Conservation (phyloP, 2,113 vertebrate genomes). For the Micronisus gabar region DNA sequence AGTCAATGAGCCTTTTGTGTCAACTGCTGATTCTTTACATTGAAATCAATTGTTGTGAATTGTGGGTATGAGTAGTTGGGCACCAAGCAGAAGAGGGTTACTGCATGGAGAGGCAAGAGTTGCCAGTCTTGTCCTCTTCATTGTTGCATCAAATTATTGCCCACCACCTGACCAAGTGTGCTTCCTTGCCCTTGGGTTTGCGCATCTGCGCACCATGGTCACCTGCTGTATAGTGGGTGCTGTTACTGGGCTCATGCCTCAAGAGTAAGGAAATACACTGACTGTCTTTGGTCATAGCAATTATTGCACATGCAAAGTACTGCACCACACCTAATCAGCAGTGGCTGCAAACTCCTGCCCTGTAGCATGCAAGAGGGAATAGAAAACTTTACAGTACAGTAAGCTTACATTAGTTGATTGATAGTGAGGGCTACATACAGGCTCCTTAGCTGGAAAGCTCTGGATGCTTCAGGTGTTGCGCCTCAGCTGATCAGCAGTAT, state of each 20-base stretch:
- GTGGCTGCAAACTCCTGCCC: background rate
- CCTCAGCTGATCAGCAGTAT: background rate
- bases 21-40: background rate
- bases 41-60: background rate
- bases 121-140: background rate
- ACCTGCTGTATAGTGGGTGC: background rate
- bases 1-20: background rate
- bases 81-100: background rate
- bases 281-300: background rate
- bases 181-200: background rate
- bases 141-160: background rate
- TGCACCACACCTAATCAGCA: background rate
- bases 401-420: background rate
- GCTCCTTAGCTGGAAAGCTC: background rate
- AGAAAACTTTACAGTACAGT: background rate
- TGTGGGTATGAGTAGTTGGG: background rate
- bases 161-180: background rate
- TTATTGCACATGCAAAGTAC: background rate
- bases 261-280: background rate
- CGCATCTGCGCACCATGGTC: rapidly evolving
- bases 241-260: background rate
- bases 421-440: background rate
- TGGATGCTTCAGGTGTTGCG: background rate
- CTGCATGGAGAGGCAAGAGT: background rate
- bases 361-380: background rate